phyloP scores from a whole-genome alignment of 2,797 vertebrate genomes.

The Eurystomus glaucurus region DNA sequence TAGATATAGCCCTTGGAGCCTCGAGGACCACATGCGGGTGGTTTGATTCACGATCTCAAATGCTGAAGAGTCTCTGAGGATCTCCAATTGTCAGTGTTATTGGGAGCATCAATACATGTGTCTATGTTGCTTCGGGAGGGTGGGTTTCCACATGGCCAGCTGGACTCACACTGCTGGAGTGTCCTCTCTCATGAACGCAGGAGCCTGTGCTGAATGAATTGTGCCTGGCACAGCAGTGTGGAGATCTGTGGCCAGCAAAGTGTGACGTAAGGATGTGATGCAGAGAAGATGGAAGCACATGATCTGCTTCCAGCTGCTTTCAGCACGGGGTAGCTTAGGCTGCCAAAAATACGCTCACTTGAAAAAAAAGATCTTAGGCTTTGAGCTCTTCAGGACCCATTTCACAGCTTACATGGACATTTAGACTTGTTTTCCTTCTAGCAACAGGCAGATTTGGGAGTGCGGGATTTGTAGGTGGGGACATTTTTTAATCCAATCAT shows the following conservation, averaged over 20 bases:
- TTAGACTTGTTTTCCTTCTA: neutral
- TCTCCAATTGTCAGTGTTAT: too few relatives aligned
- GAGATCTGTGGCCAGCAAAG: too few relatives aligned
- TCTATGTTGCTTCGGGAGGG: neutral
- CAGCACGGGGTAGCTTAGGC: neutral
- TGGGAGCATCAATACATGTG: neutral
- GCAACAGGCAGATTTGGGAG: neutral
- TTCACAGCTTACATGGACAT: neutral
- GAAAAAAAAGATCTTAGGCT: neutral
- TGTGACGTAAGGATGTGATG: accelerated
- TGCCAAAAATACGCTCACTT: neutral
- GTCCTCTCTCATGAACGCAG: neutral
- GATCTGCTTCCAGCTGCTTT: neutral
- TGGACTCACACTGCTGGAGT: neutral
- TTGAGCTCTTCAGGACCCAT: neutral
- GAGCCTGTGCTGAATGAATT: neutral
- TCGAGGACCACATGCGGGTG: neutral
- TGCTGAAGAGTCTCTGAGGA: neutral
- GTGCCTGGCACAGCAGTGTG: accelerated
- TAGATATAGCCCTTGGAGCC: neutral
- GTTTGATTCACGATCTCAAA: neutral
- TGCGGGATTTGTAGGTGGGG: neutral
- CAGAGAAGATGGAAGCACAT: neutral
- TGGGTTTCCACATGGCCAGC: neutral
- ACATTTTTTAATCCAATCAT: neutral